Base-by-base conservation (phyloP, 2,888 invertebrate species). In the Luffia ferchaultella region DNA sequence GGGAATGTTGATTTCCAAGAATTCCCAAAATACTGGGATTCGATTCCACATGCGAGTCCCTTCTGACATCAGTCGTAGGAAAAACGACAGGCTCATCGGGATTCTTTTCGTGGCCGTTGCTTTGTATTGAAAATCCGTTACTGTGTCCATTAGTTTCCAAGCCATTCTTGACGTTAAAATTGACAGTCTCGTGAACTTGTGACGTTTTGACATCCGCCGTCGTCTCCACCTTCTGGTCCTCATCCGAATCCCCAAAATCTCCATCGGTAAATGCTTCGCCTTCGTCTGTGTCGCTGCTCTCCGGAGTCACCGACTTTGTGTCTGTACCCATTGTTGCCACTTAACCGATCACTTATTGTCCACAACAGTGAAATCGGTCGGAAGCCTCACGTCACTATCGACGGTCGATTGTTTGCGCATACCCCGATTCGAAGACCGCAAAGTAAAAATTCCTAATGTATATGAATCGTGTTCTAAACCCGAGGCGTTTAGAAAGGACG, bases 1-100 rank as follows among this genome's bases (percentile, higher is more conserved):
- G 75, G 61, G 73, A 77, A 50, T 84, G 83, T 60, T 83, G 85
- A 56, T 77, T 83, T 52, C 85, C 86, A 41, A 86, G 72, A 60
- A 85, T 85, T 51, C 84, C 85, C 48, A 86, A 79, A 56, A 86
- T 85, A 49, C 79, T 83, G 47, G 78, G 73, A 57, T 73, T 80
- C 55, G 76, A 76, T 42, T 77, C 77, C 44, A 73, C 69, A 52
- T 77, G 74, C n/a, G 76, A 73, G 57, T 77, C 77, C 52, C 74
- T 63, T 47, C 73, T 64, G 48, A 67, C 54, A 50, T 74, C 74
- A 12, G 63, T 30, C 7, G n/a, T n/a, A 2, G 42, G 49, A 9
- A 20, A 18, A 15, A 16, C n/a, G 16, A 20, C 19, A 20, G 12
- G 43, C 16, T 17, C 7, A 3, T 49, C 49, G 16, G 18, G 5